These are phyloP conservation scores for Channa maculata DNA, from an alignment of 2,113 vertebrate genomes.

Conservation along the genomic window DNA sequence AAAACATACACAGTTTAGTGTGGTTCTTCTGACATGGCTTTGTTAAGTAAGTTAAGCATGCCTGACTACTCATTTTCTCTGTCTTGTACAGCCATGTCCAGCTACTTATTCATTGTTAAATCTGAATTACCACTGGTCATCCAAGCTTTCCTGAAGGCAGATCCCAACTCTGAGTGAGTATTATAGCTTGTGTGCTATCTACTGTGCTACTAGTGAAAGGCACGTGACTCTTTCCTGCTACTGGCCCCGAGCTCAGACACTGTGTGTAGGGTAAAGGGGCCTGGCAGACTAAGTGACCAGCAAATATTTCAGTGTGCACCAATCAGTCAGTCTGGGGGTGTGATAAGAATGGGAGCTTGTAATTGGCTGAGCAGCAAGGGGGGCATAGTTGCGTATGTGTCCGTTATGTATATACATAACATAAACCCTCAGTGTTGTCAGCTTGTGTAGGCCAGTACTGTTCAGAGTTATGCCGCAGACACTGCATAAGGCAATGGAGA, in stretches of 20 bases:
- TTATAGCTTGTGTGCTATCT: constrained; percentile 12
- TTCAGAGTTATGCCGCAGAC: constrained; percentile 34
- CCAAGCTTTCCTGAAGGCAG: constrained; percentile 92
- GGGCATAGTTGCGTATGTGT: constrained; percentile 14
- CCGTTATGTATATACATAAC: constrained; percentile 39
- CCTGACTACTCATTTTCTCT: constrained; percentile 5
- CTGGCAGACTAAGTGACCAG: constrained; percentile 13
- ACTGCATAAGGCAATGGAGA: constrained; percentile 45
- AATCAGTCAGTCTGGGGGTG: constrained; percentile 48
- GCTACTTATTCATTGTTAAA: constrained; percentile 98
- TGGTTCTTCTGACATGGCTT: constrained; percentile 6
- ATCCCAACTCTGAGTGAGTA: constrained; percentile 89
- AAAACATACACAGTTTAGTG: too few species aligned
- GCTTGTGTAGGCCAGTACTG: constrained; percentile 12
- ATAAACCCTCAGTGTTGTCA: constrained; percentile 28
- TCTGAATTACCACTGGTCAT: constrained; percentile 97
- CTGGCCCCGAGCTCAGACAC: constrained; percentile 20
- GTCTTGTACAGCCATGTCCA: constrained; percentile 92
- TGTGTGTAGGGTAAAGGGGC: constrained; percentile 31
- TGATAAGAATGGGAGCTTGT: constrained; percentile 43
- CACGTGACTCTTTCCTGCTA: constrained; percentile 14
- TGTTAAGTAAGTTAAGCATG: neutral
- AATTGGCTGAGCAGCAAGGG: constrained; percentile 50
- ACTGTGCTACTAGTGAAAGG: neutral
- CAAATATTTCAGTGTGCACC: constrained; percentile 34